phyloP scores from a whole-genome alignment of 2,888 invertebrate species.

The Tanypteryx hageni region DNA sequence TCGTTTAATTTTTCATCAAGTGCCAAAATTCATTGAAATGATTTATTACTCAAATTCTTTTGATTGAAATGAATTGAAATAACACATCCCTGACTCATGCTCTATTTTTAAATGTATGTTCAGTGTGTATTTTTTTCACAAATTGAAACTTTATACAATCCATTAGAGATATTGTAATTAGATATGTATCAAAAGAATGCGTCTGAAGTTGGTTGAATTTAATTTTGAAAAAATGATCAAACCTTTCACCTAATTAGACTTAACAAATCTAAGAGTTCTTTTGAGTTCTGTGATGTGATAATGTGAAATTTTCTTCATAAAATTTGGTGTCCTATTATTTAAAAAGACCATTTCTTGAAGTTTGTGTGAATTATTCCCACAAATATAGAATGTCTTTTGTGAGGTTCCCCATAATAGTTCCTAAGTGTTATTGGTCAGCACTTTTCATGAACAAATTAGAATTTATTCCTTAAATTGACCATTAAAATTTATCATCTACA shows the following conservation, averaged over 20 bases:
- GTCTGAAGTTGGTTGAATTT: conserved; percentile 12
- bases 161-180: neutral
- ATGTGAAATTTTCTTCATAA: neutral
- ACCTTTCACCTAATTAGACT: neutral
- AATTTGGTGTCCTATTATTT: conserved; percentile 18
- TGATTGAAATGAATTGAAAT: neutral
- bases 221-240: neutral
- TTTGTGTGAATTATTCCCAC: neutral
- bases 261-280: neutral
- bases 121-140: neutral
- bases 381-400: neutral
- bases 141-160: neutral
- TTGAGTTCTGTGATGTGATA: neutral
- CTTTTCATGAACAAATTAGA: conserved; percentile 5
- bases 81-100: conserved; percentile 33
- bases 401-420: conserved; percentile 18
- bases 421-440: conserved; percentile 41
- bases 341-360: neutral
- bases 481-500: neutral
- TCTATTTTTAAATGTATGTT: conserved; percentile 32
- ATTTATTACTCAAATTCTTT: neutral
- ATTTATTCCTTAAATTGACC: neutral
- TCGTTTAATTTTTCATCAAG: conserved; percentile 19
- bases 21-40: conserved; percentile 35
- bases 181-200: neutral